Base-by-base conservation (phyloP, 2,888 invertebrate species). In the Lycophotia porphyrea region DNA sequence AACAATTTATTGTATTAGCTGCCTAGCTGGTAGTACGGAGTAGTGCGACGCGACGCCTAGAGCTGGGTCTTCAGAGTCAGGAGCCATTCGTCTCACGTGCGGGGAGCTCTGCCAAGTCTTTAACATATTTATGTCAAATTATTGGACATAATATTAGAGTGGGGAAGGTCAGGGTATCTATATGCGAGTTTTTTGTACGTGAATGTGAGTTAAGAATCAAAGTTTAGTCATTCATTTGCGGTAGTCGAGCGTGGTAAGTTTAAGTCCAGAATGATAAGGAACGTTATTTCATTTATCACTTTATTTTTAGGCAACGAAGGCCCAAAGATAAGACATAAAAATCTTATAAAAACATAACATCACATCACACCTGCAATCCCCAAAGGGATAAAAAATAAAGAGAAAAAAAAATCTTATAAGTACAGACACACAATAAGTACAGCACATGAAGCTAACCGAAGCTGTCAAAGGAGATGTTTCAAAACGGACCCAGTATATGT, bases 51-150 rank as follows among this genome's bases (percentile, higher is more conserved):
- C 69, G 65, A 52, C 21, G 73, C 78, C 75, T 76, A 42, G 86
- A 82, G 71, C 88, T 87, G 84, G 78, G 47, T 58, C 70, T 44
- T 67, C 66, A 77, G 44, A 72, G 63, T 67, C 65, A 61, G 49
- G 55, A 58, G 27, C 69, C 80, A 87, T 87, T 87, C 88, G 70
- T 87, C 85, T 88, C 87, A 87, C 87, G 87, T 87, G 74, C 71
- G 24, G 69, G 18, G 39, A 36, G 65, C 76, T 36, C 63, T 86
- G 87, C 87, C 87, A 87, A 88, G 81, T 88, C 49, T 66, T 81
- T 87, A 86, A 79, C 88, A 86, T 87, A 86, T 79, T 86, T 82
- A 79, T 82, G 76, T 75, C 71, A 77, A 69, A 73, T 84, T 83
- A 83, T 85, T 83, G 58, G 52, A 2, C 27, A 8, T n/a, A 61